phyloP scores from a whole-genome alignment of 1,140 invertebrate genomes.

The Littorina saxatilis region DNA sequence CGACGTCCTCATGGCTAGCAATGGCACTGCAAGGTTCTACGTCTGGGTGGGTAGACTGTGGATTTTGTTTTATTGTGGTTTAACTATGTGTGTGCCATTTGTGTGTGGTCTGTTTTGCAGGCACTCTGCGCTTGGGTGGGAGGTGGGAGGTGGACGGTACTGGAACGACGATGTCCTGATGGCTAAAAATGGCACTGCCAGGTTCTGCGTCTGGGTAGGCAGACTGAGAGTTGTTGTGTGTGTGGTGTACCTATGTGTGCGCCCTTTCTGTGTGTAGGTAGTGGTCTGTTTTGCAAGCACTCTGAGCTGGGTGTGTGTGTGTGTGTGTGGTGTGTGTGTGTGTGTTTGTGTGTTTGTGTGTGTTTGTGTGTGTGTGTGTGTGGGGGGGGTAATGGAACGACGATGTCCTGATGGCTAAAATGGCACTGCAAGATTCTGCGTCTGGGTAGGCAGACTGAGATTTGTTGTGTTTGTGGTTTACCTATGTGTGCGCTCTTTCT shows the following conservation, averaged over 20 bases:
- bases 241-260: slow-evolving; percentile 1
- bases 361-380: no score
- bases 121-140: no score
- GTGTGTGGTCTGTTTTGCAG: no score
- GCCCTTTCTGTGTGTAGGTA: neutral
- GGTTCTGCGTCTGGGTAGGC: slow-evolving; percentile 66
- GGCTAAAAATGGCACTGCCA: slow-evolving; percentile 60
- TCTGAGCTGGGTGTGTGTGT: slow-evolving; percentile 2
- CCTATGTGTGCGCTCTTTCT: neutral
- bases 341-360: no score
- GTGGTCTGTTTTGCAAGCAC: no score
- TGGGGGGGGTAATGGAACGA: no score
- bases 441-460: no score
- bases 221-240: no score
- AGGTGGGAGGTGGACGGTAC: no score
- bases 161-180: slow-evolving; percentile 50
- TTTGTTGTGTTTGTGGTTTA: neutral
- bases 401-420: no score
- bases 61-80: neutral
- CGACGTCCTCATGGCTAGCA: slow-evolving; percentile 58
- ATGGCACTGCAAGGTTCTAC: slow-evolving; percentile 61
- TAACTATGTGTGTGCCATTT: neutral
- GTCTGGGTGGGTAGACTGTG: slow-evolving; percentile 53
- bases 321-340: neutral
- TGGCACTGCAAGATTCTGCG: no score